phyloP scores from a whole-genome alignment of 1,140 invertebrate species.

The Scaptomyza graminum region DNA sequence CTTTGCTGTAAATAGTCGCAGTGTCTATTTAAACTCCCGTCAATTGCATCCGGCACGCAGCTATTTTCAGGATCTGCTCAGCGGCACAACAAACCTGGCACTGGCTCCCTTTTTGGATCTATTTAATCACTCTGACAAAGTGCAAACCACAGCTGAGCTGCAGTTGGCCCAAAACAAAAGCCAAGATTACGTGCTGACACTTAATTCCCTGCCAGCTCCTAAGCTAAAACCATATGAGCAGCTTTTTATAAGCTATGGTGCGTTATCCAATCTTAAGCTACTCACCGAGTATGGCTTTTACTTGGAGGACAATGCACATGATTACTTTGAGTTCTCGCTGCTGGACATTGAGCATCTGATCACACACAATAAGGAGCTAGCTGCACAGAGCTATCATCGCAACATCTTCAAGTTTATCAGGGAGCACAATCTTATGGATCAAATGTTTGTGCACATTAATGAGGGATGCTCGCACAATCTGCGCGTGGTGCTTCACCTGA shows the following conservation, averaged over 20 bases:
- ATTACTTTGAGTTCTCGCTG: conserved; percentile 85
- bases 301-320: conserved; percentile 86
- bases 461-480: conserved; percentile 84
- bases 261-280: conserved; percentile 88
- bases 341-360: conserved; percentile 84
- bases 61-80: conserved; percentile 75
- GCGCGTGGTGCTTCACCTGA: conserved; percentile 83
- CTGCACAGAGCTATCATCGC: conserved; percentile 58
- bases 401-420: conserved; percentile 85
- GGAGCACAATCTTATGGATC: conserved; percentile 84
- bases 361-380: conserved; percentile 66
- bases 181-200: conserved; percentile 72
- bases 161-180: conserved; percentile 27
- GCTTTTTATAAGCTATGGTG: conserved; percentile 91
- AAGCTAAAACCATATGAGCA: conserved; percentile 85
- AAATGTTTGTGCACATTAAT: conserved; percentile 81
- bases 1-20: conserved; percentile 91
- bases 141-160: conserved; percentile 84
- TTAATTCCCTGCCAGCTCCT: conserved; percentile 85
- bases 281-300: conserved; percentile 91
- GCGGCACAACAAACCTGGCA: conserved; percentile 86
- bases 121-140: conserved; percentile 89
- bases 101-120: conserved; percentile 92
- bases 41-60: conserved; percentile 45
- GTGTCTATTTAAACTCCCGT: conserved; percentile 85